Evolutionary conservation across 1,140 invertebrate species (phyloP).

Genomic region (Eubasilissa regina): DNA sequence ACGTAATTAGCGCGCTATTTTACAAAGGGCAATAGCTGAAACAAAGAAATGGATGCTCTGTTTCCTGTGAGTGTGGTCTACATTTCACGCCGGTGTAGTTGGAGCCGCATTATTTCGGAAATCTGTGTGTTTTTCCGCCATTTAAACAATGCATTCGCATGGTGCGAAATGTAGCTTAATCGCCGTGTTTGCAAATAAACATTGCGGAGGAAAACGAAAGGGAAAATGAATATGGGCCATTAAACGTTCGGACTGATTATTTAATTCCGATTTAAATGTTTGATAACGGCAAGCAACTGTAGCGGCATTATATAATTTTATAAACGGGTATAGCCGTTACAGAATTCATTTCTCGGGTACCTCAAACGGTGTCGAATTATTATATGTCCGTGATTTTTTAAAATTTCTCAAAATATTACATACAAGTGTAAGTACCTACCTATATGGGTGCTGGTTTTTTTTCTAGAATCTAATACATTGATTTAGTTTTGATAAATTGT

Average conservation of each 20-base stretch:
- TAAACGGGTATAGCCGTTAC: too few species aligned
- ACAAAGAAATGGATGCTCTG: background rate
- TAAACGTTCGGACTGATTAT: background rate
- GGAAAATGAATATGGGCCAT: background rate
- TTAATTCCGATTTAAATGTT: conserved; percentile 26
- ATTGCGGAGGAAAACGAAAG: conserved; percentile 41
- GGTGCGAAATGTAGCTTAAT: conserved; percentile 38
- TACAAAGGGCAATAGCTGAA: too few species aligned
- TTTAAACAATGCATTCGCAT: conserved; percentile 34
- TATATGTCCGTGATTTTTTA: too few species aligned
- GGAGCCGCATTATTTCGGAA: conserved; percentile 2
- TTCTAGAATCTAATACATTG: too few species aligned
- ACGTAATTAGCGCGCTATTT: too few species aligned
- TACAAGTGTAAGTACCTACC: too few species aligned
- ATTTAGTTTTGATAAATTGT: too few species aligned
- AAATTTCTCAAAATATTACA: too few species aligned
- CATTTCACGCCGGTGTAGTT: conserved; percentile 26
- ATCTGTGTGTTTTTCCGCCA: conserved; percentile 35
- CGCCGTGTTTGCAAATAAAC: conserved; percentile 48
- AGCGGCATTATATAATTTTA: background rate
- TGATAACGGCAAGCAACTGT: conserved; percentile 4
- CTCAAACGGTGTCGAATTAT: too few species aligned
- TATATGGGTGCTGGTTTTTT: too few species aligned
- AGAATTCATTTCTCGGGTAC: too few species aligned
- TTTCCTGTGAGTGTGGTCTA: background rate